Conservation (phyloP, 2,888 invertebrate species). For the Pecten maximus region DNA sequence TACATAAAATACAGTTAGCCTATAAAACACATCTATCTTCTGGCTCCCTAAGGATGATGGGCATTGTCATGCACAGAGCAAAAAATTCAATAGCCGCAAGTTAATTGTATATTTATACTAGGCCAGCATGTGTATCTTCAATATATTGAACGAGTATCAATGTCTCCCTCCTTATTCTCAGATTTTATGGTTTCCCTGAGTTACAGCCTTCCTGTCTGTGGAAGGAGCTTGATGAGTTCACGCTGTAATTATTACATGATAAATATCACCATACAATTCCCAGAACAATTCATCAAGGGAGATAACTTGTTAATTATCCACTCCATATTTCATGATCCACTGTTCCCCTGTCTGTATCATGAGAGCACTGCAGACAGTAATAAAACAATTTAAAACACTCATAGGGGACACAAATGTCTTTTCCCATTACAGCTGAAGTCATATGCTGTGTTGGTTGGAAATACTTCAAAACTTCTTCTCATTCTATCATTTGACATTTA, state of each 20-base stretch:
- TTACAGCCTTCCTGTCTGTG: not conserved
- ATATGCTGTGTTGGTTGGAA: not conserved
- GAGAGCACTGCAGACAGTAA: not conserved
- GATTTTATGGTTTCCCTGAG: not conserved
- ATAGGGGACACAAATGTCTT: not conserved
- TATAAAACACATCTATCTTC: constrained; percentile 28
- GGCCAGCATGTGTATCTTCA: not conserved
- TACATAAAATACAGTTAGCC: not conserved
- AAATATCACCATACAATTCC: not conserved
- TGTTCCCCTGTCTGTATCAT: not conserved
- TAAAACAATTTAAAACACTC: constrained; percentile 13
- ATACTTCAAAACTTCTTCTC: not conserved
- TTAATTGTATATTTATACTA: not conserved
- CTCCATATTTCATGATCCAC: not conserved
- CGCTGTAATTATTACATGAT: constrained; percentile 15
- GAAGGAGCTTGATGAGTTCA: not conserved
- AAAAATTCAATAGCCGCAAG: not conserved
- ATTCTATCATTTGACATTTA: not conserved
- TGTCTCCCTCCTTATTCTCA: not conserved
- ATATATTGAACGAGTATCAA: not conserved
- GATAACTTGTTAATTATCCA: constrained; percentile 15
- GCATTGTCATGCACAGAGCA: not conserved
- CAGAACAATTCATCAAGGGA: constrained; percentile 9
- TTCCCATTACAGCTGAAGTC: not conserved
- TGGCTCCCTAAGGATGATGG: not conserved